Base-by-base conservation (phyloP, 2,888 invertebrate genomes). In the Teleiodes luculella region DNA sequence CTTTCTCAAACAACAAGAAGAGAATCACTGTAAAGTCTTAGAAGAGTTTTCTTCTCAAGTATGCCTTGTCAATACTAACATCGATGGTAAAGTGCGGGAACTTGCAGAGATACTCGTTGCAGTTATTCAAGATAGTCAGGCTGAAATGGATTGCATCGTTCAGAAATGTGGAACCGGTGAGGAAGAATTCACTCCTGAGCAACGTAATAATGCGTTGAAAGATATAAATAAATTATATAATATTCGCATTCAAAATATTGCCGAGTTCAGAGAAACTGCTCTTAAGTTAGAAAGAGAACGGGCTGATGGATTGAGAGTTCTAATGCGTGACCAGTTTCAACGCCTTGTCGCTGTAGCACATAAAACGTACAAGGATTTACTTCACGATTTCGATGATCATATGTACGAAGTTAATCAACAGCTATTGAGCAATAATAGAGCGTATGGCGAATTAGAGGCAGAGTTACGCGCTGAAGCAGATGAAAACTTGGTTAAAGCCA, bases 331-430 rank as follows among this genome's bases (percentile, higher is more conserved):
- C 41, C 61, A 84, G 47, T 87, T 86, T 59, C 79, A 80, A 52
- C 68, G 66, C 10, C 61, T 83, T 2, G 64, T 86, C 13, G 60
- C 65, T 24, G 60, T 80, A 48, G 86, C 80, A 3, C 73, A 80
- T 52, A 65, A 58, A 55, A 59, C 79, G 18, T 83, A 83, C 0
- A 78, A 76, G 64, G 74, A 80, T 14, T 63, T 86, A 49, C 58
- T 86, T 11, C 78, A 83, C 48, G 77, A 83, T 43, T 85, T 86
- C 57, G 86, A 87, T 66, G 72, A 78, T 49, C 73, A 66, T 18
- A 75, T 76, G n/a, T 84, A 80, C 59, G 80, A 79, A 52, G 72
- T 83, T 4, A 87, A 87, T 64, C 83, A 86, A 58, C 86, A 87
- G 59, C 62, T 86, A 37, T 52, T 86, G 18, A 83, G 83, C 63